Percentiles rank a stretch among this genome's conserved stretches.
Evolutionary conservation across 2,113 vertebrate species (phyloP).

Genomic region (Atractosteus spatula): DNA sequence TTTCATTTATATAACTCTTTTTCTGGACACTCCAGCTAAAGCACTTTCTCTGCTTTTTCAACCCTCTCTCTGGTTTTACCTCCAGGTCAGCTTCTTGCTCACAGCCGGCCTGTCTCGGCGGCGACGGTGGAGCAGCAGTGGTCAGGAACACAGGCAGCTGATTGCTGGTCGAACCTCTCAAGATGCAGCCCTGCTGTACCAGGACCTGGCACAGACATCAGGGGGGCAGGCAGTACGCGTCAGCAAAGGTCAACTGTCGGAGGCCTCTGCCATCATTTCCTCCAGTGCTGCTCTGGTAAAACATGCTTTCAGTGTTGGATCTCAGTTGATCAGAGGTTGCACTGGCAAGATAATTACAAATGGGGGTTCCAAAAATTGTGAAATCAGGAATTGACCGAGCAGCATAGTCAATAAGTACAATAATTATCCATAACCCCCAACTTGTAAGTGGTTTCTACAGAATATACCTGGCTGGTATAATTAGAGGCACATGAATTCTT

Average conservation of each 20-base stretch:
- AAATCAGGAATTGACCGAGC: too few species aligned
- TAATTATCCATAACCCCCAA: too few species aligned
- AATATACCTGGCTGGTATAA: too few species aligned
- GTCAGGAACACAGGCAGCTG: neutral
- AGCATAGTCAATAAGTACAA: too few species aligned
- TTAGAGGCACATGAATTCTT: too few species aligned
- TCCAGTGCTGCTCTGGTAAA: conserved; percentile 46
- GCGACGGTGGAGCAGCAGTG: conserved; percentile 18
- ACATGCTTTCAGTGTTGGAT: too few species aligned
- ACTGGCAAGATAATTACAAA: too few species aligned
- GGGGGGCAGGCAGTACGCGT: conserved; percentile 58
- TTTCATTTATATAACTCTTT: too few species aligned
- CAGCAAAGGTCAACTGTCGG: conserved; percentile 40
- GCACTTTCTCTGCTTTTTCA: neutral
- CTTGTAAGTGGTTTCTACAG: too few species aligned
- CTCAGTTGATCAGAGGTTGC: too few species aligned
- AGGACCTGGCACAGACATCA: conserved; percentile 48
- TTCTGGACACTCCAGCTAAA: too few species aligned
- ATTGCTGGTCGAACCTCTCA: conserved; percentile 9
- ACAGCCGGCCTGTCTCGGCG: conserved; percentile 26
- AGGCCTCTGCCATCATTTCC: conserved; percentile 46
- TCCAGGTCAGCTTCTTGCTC: conserved; percentile 60
- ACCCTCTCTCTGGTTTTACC: neutral
- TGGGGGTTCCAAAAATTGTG: too few species aligned
- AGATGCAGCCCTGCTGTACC: conserved; percentile 42